Base-by-base conservation (phyloP, 2,797 vertebrate species). In the Astyanax mexicanus region DNA sequence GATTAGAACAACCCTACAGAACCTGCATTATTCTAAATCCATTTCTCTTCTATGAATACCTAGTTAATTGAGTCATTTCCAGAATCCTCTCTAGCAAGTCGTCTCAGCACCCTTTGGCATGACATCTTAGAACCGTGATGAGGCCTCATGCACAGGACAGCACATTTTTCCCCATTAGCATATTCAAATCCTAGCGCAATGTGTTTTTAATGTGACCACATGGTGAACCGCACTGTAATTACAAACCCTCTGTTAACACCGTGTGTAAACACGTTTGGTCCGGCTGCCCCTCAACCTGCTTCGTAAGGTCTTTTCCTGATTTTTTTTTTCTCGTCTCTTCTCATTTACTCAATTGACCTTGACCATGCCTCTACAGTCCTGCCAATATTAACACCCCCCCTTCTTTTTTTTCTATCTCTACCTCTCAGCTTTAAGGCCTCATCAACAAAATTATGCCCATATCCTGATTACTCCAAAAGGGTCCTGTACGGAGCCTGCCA, bases 381-480 rank as follows among this genome's bases (percentile, higher is more conserved):
- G 52, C 42, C 75, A 72, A 74, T 66, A 75, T 71, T 74, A 72
- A 65, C 58, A 45, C 57, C 45, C 44, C 47, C 44, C 61, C 12
- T 38, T 2, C 47, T 35, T 67, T 52, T 45, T 65, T 78, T 74
- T 77, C 74, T 71, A 73, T 78, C 69, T 81, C 79, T 38, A 77
- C 62, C 75, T 65, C 74, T 79, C 72, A 89, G 84, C 82, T 87
- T 90, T 80, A 75, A 85, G 78, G 82, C 80, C 88, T 85, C 86
- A 88, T 91, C 87, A 87, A 83, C 81, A 84, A 78, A 88, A 91
- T 75, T 84, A 89, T 87, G 83, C 86, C 75, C 79, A 80, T 84
- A 84, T 87, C 80, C 90, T 80, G 84, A 93, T 93, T 93, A 89
- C 88, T 85, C 89, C 78, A 76, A 82, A 88, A 86, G 57, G 27